A percentile compares a stretch with the other conserved stretches of the same genome.
These are phyloP conservation scores for Hesperia comma DNA, from an alignment of 2,888 invertebrate genomes.

Conservation along the genomic window DNA sequence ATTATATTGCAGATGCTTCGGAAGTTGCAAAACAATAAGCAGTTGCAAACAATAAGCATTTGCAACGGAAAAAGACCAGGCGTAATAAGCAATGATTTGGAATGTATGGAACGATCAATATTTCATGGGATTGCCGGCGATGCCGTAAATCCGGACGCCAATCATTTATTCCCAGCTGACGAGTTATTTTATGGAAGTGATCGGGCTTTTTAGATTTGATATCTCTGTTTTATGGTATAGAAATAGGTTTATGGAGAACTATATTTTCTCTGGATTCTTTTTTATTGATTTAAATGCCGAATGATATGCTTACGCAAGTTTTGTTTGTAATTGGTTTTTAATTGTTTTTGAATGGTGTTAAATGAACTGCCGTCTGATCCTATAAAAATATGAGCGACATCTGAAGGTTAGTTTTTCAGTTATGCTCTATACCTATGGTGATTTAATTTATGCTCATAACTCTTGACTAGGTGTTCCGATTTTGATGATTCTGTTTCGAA, in stretches of 20 bases:
- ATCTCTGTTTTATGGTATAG: background rate
- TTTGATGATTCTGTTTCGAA: too few relatives aligned
- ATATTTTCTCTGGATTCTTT: background rate
- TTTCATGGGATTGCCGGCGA: constrained; percentile 4
- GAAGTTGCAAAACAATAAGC: too few relatives aligned
- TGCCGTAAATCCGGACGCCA: constrained; percentile 6
- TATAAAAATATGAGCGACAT: too few relatives aligned
- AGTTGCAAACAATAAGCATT: background rate
- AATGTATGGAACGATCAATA: constrained; percentile 14
- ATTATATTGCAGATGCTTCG: too few relatives aligned
- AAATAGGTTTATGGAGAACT: constrained; percentile 5
- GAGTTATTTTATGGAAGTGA: constrained; percentile 14
- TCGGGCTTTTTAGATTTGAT: constrained; percentile 12
- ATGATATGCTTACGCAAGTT: background rate
- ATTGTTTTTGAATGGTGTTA: too few relatives aligned
- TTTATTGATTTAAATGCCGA: background rate
- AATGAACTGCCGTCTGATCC: too few relatives aligned
- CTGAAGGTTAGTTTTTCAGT: too few relatives aligned
- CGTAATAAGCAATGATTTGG: constrained; percentile 12
- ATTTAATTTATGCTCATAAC: too few relatives aligned
- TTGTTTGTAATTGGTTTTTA: background rate
- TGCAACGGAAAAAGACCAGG: background rate
- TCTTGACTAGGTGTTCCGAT: too few relatives aligned
- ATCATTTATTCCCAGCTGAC: constrained; percentile 19
- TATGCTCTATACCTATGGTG: too few relatives aligned